Base-by-base conservation (phyloP, 2,797 vertebrate genomes). In the Sebastes cheni region DNA sequence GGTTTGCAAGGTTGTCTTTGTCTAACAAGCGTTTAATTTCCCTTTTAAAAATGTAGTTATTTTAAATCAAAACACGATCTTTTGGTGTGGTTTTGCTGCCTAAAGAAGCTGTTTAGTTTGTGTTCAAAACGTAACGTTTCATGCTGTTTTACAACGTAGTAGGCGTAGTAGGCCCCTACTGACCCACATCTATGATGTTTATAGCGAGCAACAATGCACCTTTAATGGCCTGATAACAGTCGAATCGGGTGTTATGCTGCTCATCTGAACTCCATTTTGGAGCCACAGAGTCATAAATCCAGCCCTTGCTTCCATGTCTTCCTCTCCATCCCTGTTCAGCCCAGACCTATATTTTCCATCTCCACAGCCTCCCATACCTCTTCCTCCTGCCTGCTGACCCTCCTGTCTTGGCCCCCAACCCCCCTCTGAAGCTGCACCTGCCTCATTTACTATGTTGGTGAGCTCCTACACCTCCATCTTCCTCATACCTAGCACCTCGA, bases 381-480 rank as follows among this genome's bases (percentile, higher is more conserved):
- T 70, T 64, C 72, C 71, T 80, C 66, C 83, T 73, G 76, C 74
- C 64, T 1, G 13, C 74, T 83, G 88, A 89, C 89, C 88, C 77
- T 80, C 78, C 81, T 59, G 56, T 78, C 78, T 73, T 81, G 83
- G 86, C 83, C 83, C 52, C 54, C 58, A 29, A 68, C 64, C 72
- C 84, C 72, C 72, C 72, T 65, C 83, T 60, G 55, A 82, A 89
- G 79, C 84, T 81, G 89, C 92, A 94, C 90, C 91, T 92, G 93
- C 90, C 88, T 93, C 90, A 85, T 87, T 91, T 91, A 77, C 88
- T 86, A 50, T 80, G 81, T 78, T 86, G 71, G 72, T 76, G 62
- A 86, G 84, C 76, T 79, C 80, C 77, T 83, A 59, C 76, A 79
- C 89, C 81, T 88, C 77, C 74, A 70, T 79, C 82, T 77, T 85